Evolutionary conservation across 2,113 vertebrate genomes (phyloP), one percentile per base, ranked within the genome.

Genomic region (Lonchura striata): DNA sequence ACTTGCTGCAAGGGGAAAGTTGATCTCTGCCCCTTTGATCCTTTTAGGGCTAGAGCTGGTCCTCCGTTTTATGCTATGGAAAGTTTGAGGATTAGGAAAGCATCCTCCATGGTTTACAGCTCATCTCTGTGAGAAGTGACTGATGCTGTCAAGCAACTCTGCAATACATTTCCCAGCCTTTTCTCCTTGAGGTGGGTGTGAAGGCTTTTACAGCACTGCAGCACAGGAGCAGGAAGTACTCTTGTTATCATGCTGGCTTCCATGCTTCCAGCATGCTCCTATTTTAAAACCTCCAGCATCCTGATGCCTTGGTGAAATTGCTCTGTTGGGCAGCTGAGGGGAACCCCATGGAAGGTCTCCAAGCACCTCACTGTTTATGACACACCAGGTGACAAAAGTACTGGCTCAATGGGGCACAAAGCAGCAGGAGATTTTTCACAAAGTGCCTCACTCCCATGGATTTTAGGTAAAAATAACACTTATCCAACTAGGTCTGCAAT

Each of bases 361-460:
- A 15, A 27, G 35, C 0, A 0, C 44, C 31, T 56, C 2, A 4
- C n/a, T 84, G 25, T 30, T 20, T 53, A 39, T 2, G 2, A 20
- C 31, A 30, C 30, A 56, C 10, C 4, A 20, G 28, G 30, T 23
- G 12, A 31, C 39, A 42, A 16, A 28, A 21, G 15, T 23, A 6
- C 24, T 77, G 60, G 25, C n/a, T 86, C 66, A 80, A 7, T 2
- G 8, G 11, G 28, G 24, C 35, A 39, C 60, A 63, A 33, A 76
- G 7, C 24, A 41, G 41, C 49, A 57, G 72, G 17, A 74, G 3
- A 3, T 37, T 35, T 31, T 57, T 77, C 71, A 46, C 8, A 44
- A 39, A 82, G 10, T 56, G 20, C 28, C 22, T 71, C 30, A 20
- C 1, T 75, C 15, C 25, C 5, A 3, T 6, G 10, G 31, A 49